Evolutionary conservation across 1,140 invertebrate genomes (phyloP), one percentile per base, ranked within the genome.

Genomic region (Sarcophaga bullata): DNA sequence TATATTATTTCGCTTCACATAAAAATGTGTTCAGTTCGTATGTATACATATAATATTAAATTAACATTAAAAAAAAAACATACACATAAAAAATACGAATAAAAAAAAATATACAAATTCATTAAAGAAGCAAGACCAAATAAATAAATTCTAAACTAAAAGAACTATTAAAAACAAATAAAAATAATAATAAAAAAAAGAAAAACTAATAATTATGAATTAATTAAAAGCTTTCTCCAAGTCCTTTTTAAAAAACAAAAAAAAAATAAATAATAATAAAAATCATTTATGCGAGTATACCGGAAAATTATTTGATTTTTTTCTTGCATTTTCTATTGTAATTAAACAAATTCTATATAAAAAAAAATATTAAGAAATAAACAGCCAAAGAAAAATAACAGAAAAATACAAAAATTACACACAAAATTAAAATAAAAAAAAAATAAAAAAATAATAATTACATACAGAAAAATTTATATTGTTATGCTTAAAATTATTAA

Each of bases 391-490:
- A 68, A 68, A 68, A 19, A 25, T 68, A 68, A 68, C 62, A 52
- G 7, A 68, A 68, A 68, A 68, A 19, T 68, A 68, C 62, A 68
- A 52, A 52, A 62, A 68, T 68, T 68, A 68, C 58, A 62, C 58
- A 62, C 3, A 62, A 62, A 9, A 9, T 58, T 9, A 15, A 62
- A 62, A 62, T 15, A 62, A 62, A n/a, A 62, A 7, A 62, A 68
- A 68, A 68, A 68, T 58, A 50, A 84, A 85, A 84, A 85, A 76
- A 83, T 73, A 62, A 49, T 81, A 82, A 82, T 84, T 84, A 86
- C 84, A 86, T 85, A 85, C 47, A 37, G 48, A 76, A 78, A 37
- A 86, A 86, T 82, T 83, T 81, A 52, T 83, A 80, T 37, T 37
- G 25, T 37, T 37, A 37, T 37, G 25, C 25, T 37, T 37, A 37